Evolutionary conservation across 1,140 invertebrate genomes (phyloP), one percentile per base, ranked within the genome.

Genomic region (Euwallacea similis): DNA sequence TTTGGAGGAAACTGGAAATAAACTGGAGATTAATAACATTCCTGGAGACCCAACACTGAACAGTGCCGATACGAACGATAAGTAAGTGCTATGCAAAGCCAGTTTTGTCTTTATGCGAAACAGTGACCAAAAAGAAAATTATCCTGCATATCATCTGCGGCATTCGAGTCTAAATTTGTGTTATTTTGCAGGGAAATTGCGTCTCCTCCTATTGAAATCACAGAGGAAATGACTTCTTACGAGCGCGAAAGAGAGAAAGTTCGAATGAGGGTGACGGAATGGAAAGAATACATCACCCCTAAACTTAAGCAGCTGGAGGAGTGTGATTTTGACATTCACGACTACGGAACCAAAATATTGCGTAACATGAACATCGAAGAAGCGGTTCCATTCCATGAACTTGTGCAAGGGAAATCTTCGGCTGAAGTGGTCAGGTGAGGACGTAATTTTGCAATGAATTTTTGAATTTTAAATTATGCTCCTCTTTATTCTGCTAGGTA

Each of bases 301-400:
- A 80, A 78, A 68, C 68, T 81, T 11, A 70, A 73, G 62, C 60
- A 71, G 2, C n/a, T 76, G 7, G 70, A 77, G 13, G 73, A 74
- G 41, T 13, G 71, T 3, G 77, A 81, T 53, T 80, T 80, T 59
- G 74, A 80, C 71, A 80, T 81, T 56, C 80, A 81, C 60, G 74
- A 76, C 46, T 80, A 80, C 44, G 79, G 77, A 7, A 53, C 75
- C 0, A 73, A 69, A 42, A 77, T 81, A 6, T 78, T 80, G 46
- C 74, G 78, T n/a, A 50, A 58, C n/a, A 69, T 79, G 46, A 33
- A 74, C 46, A 42, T 74, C 2, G 73, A 75, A 7, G 63, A 75
- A 60, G 61, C 59, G 8, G 66, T 68, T 59, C 58, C 58, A 21
- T 80, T 79, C 61, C 54, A 54, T 7, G 42, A 75, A 42, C 42